These are phyloP conservation scores for Latrodectus hesperus DNA, from an alignment of 2,888 invertebrate species.

Conservation along the genomic window DNA sequence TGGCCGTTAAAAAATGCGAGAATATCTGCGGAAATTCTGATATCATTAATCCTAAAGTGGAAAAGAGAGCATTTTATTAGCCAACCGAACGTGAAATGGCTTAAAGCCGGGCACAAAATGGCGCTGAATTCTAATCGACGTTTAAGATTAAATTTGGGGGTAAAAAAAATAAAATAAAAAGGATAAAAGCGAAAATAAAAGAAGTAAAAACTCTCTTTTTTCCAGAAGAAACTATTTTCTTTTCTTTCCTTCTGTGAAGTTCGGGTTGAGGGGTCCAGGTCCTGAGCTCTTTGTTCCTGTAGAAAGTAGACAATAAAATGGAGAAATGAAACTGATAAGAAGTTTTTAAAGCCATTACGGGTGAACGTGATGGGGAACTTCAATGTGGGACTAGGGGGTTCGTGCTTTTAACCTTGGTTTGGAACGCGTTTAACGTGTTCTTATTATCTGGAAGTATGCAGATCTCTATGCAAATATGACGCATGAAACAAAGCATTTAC, in stretches of 20 bases:
- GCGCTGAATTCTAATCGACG: slow-evolving; percentile 48
- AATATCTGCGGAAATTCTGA: slow-evolving; percentile 33
- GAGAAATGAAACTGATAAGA: slow-evolving; percentile 31
- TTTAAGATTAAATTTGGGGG: slow-evolving; percentile 44
- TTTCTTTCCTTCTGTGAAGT: neutral
- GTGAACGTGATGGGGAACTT: neutral
- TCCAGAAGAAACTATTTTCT: neutral
- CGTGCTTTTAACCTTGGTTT: neutral
- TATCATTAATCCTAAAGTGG: slow-evolving; percentile 45
- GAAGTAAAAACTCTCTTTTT: neutral
- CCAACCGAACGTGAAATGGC: slow-evolving; percentile 1
- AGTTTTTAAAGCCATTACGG: slow-evolving; percentile 22
- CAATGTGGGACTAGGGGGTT: neutral
- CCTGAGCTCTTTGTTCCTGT: neutral
- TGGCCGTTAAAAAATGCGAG: slow-evolving; percentile 14
- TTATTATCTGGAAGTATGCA: neutral
- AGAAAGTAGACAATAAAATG: neutral
- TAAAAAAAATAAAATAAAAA: neutral
- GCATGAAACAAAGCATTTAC: neutral
- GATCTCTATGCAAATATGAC: neutral
- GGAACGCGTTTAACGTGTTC: neutral
- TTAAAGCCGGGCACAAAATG: slow-evolving; percentile 14
- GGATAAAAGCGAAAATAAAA: too few relatives aligned
- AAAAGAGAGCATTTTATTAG: slow-evolving; percentile 34
- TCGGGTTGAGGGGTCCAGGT: neutral